Percentiles rank a stretch among this genome's conserved stretches.
phyloP scores from a whole-genome alignment of 2,113 vertebrate species.

The Dendropsophus ebraccatus region DNA sequence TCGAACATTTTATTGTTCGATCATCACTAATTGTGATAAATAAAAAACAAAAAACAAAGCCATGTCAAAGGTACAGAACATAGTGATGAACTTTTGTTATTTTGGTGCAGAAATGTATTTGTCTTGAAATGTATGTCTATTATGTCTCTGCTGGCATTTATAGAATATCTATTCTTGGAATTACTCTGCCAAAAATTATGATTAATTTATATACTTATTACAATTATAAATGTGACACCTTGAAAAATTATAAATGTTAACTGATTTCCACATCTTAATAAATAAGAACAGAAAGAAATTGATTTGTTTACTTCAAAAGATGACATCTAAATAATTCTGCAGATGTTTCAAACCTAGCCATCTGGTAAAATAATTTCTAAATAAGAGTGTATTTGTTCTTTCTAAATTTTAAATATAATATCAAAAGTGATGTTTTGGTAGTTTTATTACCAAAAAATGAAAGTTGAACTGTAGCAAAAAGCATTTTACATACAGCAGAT shows the following conservation, averaged over 20 bases:
- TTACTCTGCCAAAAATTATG: slow-evolving; percentile 15
- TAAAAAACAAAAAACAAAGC: too few species aligned
- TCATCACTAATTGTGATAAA: too few species aligned
- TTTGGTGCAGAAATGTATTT: not conserved
- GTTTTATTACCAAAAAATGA: not conserved
- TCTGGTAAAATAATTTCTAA: slow-evolving; percentile 9
- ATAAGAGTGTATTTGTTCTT: not conserved
- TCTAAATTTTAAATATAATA: not conserved
- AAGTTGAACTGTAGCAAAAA: not conserved
- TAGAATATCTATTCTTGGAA: not conserved
- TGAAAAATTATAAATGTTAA: slow-evolving; percentile 14
- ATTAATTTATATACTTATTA: slow-evolving; percentile 30
- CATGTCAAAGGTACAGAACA: too few species aligned
- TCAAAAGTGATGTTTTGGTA: not conserved
- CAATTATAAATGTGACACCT: slow-evolving; percentile 39
- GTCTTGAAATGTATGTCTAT: not conserved
- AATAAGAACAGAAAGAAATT: slow-evolving; percentile 44
- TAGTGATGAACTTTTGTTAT: too few species aligned
- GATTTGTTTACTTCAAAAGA: slow-evolving; percentile 41
- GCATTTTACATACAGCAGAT: not conserved
- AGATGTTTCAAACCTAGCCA: slow-evolving; percentile 32
- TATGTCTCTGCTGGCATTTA: not conserved
- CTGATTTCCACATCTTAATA: slow-evolving; percentile 3
- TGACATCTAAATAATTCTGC: slow-evolving; percentile 37
- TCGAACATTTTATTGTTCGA: too few species aligned